These are phyloP conservation scores for Himalopsyche anomala DNA, from an alignment of 2,888 invertebrate species.

Conservation along the genomic window DNA sequence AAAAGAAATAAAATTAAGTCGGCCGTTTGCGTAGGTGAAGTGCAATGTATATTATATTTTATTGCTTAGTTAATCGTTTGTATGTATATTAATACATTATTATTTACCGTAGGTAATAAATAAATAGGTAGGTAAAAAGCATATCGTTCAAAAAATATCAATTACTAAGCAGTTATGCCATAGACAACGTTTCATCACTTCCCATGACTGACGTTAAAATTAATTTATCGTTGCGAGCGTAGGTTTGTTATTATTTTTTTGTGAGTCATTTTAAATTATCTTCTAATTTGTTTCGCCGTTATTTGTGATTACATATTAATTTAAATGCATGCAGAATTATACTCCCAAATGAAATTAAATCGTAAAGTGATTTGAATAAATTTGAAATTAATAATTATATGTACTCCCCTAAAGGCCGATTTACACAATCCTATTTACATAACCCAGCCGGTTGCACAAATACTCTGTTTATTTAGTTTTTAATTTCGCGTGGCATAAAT, in stretches of 20 bases:
- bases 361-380: neutral
- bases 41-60: neutral
- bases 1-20: too few species aligned
- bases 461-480: too few species aligned
- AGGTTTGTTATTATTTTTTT: slow-evolving; percentile 12
- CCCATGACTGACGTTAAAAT: neutral
- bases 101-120: neutral
- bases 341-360: neutral
- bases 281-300: neutral
- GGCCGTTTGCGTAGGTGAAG: too few species aligned
- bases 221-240: neutral
- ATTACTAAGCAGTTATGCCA: neutral
- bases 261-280: slow-evolving; percentile 5
- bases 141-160: neutral
- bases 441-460: too few species aligned
- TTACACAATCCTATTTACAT: too few species aligned
- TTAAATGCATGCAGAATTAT: neutral
- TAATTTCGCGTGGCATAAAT: too few species aligned
- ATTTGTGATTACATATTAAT: slow-evolving; percentile 2
- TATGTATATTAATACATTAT: neutral
- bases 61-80: neutral
- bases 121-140: neutral
- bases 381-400: too few species aligned
- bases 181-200: slow-evolving; percentile 11
- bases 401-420: too few species aligned